Percentiles rank a stretch among this genome's conserved stretches.
Conservation (phyloP, 2,797 vertebrate genomes). For the Myotis pilosus region DNA sequence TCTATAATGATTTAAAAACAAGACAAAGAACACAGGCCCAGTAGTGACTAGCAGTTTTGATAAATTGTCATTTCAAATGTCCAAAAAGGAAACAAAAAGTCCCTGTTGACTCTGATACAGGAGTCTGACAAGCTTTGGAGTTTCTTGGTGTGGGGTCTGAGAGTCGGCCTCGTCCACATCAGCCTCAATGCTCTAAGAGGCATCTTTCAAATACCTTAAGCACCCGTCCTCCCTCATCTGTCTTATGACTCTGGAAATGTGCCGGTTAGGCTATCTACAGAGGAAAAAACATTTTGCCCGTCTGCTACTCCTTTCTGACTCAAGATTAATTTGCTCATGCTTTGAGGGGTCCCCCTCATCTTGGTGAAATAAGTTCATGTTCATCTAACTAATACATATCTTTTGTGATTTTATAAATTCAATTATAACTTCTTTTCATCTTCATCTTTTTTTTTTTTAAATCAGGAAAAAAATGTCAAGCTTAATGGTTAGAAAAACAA, state of each 20-base stretch:
- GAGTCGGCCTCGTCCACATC: neutral
- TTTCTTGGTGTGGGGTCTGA: neutral
- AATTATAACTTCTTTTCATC: neutral
- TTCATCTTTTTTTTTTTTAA: neutral
- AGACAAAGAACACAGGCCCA: slow-evolving; percentile 18
- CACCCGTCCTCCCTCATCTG: neutral
- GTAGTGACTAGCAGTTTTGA: slow-evolving; percentile 27
- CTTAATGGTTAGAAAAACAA: slow-evolving; percentile 20
- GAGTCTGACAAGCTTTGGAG: neutral
- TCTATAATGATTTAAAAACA: slow-evolving; percentile 82
- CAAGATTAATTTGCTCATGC: neutral
- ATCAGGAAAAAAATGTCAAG: slow-evolving; percentile 29
- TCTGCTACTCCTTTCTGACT: neutral
- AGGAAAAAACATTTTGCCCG: neutral
- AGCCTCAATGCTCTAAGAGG: neutral
- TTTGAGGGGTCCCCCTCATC: neutral
- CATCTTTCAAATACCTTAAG: neutral
- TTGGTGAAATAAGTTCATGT: neutral
- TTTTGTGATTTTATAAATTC: slow-evolving; percentile 37
- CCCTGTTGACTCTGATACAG: neutral
- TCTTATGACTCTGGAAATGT: neutral
- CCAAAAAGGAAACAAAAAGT: neutral
- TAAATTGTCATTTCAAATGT: slow-evolving; percentile 10
- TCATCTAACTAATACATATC: slow-evolving; percentile 2
- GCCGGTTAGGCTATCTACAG: neutral